A percentile compares a stretch with the other conserved stretches of the same genome.
These are phyloP conservation scores for Bradypodion ventrale DNA, from an alignment of 2,797 vertebrate species.

Conservation along the genomic window DNA sequence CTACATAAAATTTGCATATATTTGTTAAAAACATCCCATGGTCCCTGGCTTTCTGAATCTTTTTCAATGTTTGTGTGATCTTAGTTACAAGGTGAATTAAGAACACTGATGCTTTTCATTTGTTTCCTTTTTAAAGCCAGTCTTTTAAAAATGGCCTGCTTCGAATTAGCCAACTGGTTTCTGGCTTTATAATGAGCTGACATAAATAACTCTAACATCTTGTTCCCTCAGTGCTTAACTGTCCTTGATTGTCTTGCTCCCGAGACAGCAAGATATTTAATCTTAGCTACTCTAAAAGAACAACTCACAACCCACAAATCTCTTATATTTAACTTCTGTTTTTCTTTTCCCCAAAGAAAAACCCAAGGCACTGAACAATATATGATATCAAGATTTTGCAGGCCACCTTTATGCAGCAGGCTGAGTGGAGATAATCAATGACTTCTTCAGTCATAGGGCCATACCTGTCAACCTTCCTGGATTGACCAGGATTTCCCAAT, in stretches of 20 bases:
- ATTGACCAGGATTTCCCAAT: no score
- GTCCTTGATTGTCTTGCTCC: neutral
- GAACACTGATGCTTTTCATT: neutral
- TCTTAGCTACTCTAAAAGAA: neutral
- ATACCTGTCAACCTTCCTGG: no score
- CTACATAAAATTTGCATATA: neutral
- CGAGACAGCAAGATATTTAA: neutral
- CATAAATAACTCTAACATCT: conserved; percentile 16
- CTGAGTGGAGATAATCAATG: no score
- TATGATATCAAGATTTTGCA: neutral
- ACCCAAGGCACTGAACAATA: neutral
- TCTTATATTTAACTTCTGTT: neutral
- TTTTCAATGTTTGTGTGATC: neutral
- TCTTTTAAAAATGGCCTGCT: neutral
- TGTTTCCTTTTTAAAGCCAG: neutral
- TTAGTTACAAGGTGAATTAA: neutral
- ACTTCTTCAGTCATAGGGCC: no score
- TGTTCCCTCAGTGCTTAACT: neutral
- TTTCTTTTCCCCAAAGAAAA: neutral
- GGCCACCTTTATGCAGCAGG: no score
- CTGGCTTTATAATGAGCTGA: neutral
- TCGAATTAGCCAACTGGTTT: neutral
- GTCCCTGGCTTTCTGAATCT: neutral
- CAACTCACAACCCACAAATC: neutral
- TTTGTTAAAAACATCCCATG: neutral